Evolutionary conservation across 2,888 invertebrate genomes (phyloP).

Genomic region (Hyposoter dolosus): DNA sequence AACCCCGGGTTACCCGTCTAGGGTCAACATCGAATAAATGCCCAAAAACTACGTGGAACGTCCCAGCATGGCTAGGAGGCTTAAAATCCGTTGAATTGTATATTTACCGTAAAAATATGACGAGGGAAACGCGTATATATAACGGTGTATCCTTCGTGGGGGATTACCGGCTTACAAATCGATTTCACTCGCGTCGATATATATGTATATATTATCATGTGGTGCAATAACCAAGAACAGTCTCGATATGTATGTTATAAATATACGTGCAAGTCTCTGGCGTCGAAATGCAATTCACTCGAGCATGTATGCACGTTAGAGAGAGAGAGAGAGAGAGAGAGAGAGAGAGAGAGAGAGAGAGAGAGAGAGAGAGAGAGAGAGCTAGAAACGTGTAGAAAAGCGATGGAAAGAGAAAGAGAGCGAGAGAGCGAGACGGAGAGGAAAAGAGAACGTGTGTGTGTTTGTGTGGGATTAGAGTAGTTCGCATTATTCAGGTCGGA

Average conservation of each 20-base stretch:
- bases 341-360: not conserved
- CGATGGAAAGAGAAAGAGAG: not conserved
- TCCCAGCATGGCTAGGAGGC: no score
- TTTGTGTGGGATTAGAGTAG: constrained; percentile 60
- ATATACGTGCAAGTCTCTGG: constrained; percentile 35
- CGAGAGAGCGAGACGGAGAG: constrained; percentile 19
- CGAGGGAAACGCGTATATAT: not conserved
- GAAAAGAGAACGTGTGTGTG: constrained; percentile 49
- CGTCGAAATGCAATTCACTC: constrained; percentile 68
- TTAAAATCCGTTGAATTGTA: not conserved
- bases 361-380: constrained; percentile 25
- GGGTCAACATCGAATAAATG: no score
- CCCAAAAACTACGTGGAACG: no score
- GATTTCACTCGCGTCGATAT: constrained; percentile 15
- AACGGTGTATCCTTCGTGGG: constrained; percentile 24
- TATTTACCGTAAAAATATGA: not conserved
- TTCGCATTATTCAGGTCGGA: constrained; percentile 77
- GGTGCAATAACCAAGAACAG: constrained; percentile 19
- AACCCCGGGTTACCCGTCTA: no score
- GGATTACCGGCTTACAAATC: constrained; percentile 34
- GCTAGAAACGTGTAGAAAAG: constrained; percentile 23
- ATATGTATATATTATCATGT: constrained; percentile 16
- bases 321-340: constrained; percentile 10
- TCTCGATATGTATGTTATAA: constrained; percentile 8
- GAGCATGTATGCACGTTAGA: constrained; percentile 21